Evolutionary conservation across 2,797 vertebrate species (phyloP).

Genomic region (Myripristis jacobus): DNA sequence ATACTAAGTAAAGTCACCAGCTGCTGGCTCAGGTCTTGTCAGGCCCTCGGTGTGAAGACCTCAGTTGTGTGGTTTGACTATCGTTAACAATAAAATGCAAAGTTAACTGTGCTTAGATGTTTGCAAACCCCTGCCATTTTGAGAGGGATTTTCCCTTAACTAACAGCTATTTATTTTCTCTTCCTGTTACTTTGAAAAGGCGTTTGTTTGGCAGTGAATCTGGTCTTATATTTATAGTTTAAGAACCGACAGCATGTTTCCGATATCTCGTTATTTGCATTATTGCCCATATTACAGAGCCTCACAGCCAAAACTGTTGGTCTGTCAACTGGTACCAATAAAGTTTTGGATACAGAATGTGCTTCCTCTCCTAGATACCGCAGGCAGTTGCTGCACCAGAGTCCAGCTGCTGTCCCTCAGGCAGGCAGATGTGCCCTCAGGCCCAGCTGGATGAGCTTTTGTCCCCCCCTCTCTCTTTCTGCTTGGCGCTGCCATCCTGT

Average conservation of each 20-base stretch:
- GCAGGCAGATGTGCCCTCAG: constrained; percentile 50
- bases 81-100: constrained; percentile 50
- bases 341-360: not conserved
- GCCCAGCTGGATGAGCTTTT: constrained; percentile 32
- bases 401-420: constrained; percentile 59
- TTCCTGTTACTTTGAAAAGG: constrained; percentile 49
- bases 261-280: constrained; percentile 12
- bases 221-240: constrained; percentile 6
- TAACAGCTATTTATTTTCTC: constrained; percentile 37
- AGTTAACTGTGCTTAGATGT: not conserved
- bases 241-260: not conserved
- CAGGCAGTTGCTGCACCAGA: constrained; percentile 34
- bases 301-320: constrained; percentile 18
- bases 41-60: not conserved
- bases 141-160: constrained; percentile 38
- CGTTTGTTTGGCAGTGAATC: constrained; percentile 29
- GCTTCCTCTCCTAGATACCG: constrained; percentile 54
- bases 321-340: constrained; percentile 43
- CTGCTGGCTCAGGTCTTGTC: not conserved
- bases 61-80: constrained; percentile 20
- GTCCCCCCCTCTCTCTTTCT: constrained; percentile 7
- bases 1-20: not conserved
- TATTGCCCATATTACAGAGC: not conserved
- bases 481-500: constrained; percentile 27
- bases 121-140: constrained; percentile 20